phyloP scores from a whole-genome alignment of 2,888 invertebrate species.

The Chouioia cunea region DNA sequence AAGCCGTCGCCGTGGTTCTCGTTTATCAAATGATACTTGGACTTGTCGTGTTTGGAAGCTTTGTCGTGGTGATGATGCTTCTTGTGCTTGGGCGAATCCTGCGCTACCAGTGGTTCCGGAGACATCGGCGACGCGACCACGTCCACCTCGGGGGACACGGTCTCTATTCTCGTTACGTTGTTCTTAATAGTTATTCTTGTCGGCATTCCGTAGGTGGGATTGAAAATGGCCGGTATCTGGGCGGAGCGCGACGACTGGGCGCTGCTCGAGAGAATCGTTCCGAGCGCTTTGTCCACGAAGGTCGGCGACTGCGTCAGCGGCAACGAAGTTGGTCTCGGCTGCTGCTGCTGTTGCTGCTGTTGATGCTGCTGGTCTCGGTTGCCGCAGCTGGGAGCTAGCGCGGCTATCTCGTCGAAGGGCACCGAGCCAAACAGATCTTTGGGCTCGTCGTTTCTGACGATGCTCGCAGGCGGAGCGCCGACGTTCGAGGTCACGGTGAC shows the following conservation, averaged over 20 bases:
- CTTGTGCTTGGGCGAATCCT: constrained; percentile 59
- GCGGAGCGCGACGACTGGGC: constrained; percentile 44
- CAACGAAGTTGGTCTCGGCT: constrained; percentile 60
- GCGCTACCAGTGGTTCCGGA: constrained; percentile 60
- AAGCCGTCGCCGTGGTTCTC: constrained; percentile 66
- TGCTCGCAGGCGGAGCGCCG: neutral
- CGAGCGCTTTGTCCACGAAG: constrained; percentile 56
- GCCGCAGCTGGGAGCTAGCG: constrained; percentile 52
- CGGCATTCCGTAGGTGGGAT: constrained; percentile 46
- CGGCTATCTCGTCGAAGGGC: constrained; percentile 64
- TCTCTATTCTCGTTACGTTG: constrained; percentile 52
- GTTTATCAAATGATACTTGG: constrained; percentile 71
- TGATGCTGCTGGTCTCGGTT: constrained; percentile 46
- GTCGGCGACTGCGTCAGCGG: constrained; percentile 59
- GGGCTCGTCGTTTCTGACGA: constrained; percentile 33
- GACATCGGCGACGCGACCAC: constrained; percentile 59
- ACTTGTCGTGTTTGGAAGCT: constrained; percentile 59
- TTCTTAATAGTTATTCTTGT: constrained; percentile 57
- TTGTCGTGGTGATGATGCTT: constrained; percentile 59
- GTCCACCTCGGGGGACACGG: constrained; percentile 44
- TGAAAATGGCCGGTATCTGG: constrained; percentile 36
- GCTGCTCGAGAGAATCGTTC: constrained; percentile 48
- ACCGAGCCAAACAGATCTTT: constrained; percentile 66
- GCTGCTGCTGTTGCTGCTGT: no score
- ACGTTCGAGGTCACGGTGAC: constrained; percentile 57